These are phyloP conservation scores for Rugalucina vietnamica DNA, from an alignment of 2,888 invertebrate genomes.

Conservation along the genomic window DNA sequence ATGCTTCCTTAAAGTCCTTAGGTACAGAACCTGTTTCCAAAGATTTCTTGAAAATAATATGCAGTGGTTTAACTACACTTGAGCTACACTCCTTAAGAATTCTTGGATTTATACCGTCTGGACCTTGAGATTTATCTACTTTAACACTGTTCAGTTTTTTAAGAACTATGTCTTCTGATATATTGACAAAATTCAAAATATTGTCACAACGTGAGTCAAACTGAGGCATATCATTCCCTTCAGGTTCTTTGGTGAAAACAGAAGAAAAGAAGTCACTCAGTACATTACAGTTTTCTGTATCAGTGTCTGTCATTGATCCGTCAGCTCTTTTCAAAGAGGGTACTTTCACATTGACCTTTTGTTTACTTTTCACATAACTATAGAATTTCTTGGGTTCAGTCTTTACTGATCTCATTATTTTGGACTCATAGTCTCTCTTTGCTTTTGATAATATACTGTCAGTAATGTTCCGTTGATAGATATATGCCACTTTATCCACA, in stretches of 20 bases:
- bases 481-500: too few species aligned
- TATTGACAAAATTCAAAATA: neutral
- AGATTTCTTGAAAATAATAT: constrained; percentile 10
- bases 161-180: neutral
- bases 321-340: too few species aligned
- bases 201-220: neutral
- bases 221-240: neutral
- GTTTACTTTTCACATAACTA: too few species aligned
- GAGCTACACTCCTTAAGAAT: neutral
- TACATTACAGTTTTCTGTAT: too few species aligned
- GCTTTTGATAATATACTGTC: too few species aligned
- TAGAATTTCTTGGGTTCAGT: too few species aligned
- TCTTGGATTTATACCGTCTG: neutral
- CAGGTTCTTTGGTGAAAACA: neutral
- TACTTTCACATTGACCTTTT: too few species aligned
- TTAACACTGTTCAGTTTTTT: neutral
- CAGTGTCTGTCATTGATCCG: too few species aligned
- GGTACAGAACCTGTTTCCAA: neutral
- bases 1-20: neutral
- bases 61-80: neutral
- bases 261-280: neutral
- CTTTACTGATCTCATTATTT: too few species aligned
- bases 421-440: too few species aligned
- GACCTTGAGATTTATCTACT: neutral
- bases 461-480: too few species aligned